These are phyloP conservation scores for Psammodynastes pulverulentus DNA, from an alignment of 2,113 vertebrate species.

Conservation along the genomic window DNA sequence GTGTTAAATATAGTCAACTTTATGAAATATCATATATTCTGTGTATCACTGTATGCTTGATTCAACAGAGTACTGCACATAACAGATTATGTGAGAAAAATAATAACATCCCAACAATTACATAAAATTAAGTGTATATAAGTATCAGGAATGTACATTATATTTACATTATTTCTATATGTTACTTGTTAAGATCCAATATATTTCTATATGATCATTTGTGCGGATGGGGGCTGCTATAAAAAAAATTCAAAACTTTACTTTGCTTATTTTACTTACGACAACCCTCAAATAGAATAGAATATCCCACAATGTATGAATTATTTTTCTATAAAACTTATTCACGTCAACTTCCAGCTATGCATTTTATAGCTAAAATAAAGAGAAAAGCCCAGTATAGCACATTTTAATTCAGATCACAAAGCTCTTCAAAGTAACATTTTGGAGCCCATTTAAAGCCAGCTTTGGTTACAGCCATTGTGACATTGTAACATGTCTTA, in stretches of 20 bases:
- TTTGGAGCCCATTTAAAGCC: neutral
- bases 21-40: neutral
- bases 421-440: neutral
- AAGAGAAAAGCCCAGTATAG: neutral
- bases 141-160: neutral
- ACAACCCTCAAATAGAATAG: neutral
- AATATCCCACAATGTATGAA: neutral
- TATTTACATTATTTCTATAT: neutral
- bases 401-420: neutral
- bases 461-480: neutral
- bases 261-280: neutral
- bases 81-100: neutral
- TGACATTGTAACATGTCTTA: neutral
- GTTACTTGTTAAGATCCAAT: neutral
- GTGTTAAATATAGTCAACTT: neutral
- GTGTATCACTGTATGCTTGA: neutral
- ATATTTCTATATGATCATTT: neutral
- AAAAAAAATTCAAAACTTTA: neutral
- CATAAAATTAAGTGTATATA: neutral
- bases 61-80: neutral
- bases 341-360: neutral
- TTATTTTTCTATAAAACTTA: neutral
- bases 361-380: neutral
- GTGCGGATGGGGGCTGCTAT: neutral
- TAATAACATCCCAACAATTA: neutral